Percentiles rank a stretch among this genome's conserved stretches.
Evolutionary conservation across 2,113 vertebrate genomes (phyloP).

Genomic region (Notiomystis cincta): DNA sequence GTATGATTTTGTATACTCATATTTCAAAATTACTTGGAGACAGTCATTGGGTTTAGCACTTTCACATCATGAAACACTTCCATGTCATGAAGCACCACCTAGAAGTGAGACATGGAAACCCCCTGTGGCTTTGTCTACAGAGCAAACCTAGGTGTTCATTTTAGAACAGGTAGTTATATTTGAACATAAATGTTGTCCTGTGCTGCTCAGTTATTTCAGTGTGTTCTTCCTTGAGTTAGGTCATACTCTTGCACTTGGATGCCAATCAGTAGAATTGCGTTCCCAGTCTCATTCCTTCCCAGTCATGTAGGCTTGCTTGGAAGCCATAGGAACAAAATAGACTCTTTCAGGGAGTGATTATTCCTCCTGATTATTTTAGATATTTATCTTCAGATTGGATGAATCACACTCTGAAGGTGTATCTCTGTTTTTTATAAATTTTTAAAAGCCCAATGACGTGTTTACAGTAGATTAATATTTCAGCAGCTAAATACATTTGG

Average conservation of each 20-base stretch:
- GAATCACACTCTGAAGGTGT: background rate
- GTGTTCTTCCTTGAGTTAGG: background rate
- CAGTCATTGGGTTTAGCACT: background rate
- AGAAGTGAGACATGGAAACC: background rate
- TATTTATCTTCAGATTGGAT: background rate
- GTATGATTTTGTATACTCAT: background rate
- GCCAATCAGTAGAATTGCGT: background rate
- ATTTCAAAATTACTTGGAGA: background rate
- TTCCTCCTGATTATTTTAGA: background rate
- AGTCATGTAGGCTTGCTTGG: background rate
- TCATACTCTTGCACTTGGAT: background rate
- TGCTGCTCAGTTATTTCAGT: background rate
- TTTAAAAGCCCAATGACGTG: background rate
- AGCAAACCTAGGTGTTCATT: background rate
- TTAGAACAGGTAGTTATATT: background rate
- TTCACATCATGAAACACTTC: background rate
- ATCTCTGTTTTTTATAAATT: background rate
- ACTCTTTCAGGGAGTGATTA: background rate
- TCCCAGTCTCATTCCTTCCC: background rate
- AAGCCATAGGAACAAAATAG: background rate
- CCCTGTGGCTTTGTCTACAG: background rate
- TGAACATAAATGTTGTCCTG: background rate
- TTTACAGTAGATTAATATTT: background rate
- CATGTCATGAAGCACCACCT: background rate
- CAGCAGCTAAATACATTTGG: background rate